A percentile compares a stretch with the other conserved stretches of the same genome.
Conservation (phyloP, 2,888 invertebrate species). For the Drosophila austrosaltans region DNA sequence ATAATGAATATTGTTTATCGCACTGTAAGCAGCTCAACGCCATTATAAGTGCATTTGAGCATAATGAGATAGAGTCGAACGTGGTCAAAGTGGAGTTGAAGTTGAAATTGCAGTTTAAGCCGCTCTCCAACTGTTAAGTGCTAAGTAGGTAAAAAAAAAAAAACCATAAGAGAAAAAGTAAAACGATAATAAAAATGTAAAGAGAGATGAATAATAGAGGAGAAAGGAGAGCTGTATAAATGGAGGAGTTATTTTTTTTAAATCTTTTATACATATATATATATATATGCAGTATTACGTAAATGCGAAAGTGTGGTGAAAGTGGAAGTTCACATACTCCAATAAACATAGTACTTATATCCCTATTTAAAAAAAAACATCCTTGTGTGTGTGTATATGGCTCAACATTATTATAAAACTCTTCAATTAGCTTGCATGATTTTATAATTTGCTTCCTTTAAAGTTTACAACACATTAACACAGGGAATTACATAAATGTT, state of each 20-base stretch:
- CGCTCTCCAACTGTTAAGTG: slow-evolving; percentile 26
- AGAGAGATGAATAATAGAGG: not conserved
- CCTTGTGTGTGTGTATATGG: not conserved
- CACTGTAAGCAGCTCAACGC: slow-evolving; percentile 42
- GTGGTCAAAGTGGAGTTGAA: slow-evolving; percentile 24
- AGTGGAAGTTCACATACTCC: not conserved
- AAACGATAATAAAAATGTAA: slow-evolving; percentile 35
- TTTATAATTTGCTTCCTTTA: slow-evolving; percentile 37
- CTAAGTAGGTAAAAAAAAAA: slow-evolving; percentile 24
- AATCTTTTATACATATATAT: not conserved
- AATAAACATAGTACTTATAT: not conserved
- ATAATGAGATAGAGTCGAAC: slow-evolving; percentile 35
- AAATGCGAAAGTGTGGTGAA: not conserved
- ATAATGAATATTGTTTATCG: slow-evolving; percentile 41
- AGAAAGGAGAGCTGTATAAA: not conserved
- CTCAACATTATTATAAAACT: slow-evolving; percentile 27
- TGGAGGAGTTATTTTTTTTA: not conserved
- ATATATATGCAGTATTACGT: not conserved
- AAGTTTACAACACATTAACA: slow-evolving; percentile 50
- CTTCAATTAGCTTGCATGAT: slow-evolving; percentile 54
- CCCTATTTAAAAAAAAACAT: slow-evolving; percentile 1
- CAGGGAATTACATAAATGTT: slow-evolving; percentile 73
- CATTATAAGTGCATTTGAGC: slow-evolving; percentile 38
- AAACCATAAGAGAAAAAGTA: slow-evolving; percentile 30
- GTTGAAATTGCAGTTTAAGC: slow-evolving; percentile 20